Base-by-base conservation (phyloP, 2,888 invertebrate species). In the Calephelis perditalis region DNA sequence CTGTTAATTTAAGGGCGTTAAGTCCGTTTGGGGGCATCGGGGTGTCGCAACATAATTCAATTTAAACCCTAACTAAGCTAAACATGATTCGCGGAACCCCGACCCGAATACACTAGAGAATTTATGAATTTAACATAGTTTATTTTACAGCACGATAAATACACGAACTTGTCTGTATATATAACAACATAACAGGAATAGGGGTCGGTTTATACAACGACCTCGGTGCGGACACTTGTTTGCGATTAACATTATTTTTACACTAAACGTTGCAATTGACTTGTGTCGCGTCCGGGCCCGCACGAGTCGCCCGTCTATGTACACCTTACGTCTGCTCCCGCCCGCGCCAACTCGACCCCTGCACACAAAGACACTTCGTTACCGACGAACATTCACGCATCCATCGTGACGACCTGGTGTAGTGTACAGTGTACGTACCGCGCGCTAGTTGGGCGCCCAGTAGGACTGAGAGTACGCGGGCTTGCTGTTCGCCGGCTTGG, bases 381-480 rank as follows among this genome's bases (percentile, higher is more conserved):
- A 26, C 26, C 26, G 26, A 26, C 26, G 3, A 26, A 26, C 26
- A 26, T 26, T 26, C 26, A 26, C 40, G 6, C 40, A 5, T 8
- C 0, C 40, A 40, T 6, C 8, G 2, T 7, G 40, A 40, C 40
- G 40, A 45, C 5, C 9, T 45, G 5, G 45, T 45, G 45, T 10
- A 45, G 8, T 45, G 11, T 8, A 11, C 43, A n/a, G 52, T 54
- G 40, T 49, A 59, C 57, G 7, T 35, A 63, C 65, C 65, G 62
- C 46, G 59, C 56, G 71, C 78, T 92, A 93, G 84, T 93, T 92
- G 76, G 92, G 92, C 75, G 92, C 91, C 93, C 93, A 93, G 80
- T 93, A 93, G 64, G 92, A 92, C 78, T 91, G 91, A 74, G 92
- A 91, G 86, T 94, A 94, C 67, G 85, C 81, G 66, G 93, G 93